Evolutionary conservation across 2,113 vertebrate genomes (phyloP).

Genomic region (Xiphophorus hellerii): DNA sequence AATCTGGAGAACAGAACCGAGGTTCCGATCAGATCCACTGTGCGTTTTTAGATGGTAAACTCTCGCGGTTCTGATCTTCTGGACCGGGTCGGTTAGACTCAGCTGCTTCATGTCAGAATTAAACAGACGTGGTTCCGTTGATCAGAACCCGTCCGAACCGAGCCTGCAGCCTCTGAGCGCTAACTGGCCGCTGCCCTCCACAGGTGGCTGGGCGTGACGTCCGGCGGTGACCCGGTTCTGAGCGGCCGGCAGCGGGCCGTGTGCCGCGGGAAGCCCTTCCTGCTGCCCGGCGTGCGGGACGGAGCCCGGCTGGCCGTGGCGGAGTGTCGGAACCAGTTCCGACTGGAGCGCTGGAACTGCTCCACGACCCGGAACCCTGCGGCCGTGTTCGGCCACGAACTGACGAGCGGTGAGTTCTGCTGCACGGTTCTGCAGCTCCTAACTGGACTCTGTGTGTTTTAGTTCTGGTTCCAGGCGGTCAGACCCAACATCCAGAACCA

Average conservation of each 20-base stretch:
- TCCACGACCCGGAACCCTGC: slow-evolving; percentile 59
- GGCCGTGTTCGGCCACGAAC: slow-evolving; percentile 83
- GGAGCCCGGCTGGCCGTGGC: slow-evolving; percentile 88
- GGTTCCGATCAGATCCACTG: background rate
- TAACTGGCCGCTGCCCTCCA: background rate
- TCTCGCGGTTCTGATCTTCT: too few relatives aligned
- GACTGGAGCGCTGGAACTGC: slow-evolving; percentile 95
- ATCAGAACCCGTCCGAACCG: too few relatives aligned
- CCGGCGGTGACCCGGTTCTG: slow-evolving; percentile 80
- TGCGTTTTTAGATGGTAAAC: too few relatives aligned
- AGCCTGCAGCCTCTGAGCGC: background rate
- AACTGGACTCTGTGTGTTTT: background rate
- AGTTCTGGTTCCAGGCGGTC: background rate
- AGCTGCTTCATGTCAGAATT: too few relatives aligned
- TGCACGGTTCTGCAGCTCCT: background rate
- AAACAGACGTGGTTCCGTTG: too few relatives aligned
- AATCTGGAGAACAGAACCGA: background rate
- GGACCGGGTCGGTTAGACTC: too few relatives aligned
- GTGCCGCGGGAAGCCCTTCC: slow-evolving; percentile 86
- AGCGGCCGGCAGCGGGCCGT: slow-evolving; percentile 86
- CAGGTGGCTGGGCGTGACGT: slow-evolving; percentile 91
- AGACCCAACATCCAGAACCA: too few relatives aligned
- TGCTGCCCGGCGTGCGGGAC: slow-evolving; percentile 88
- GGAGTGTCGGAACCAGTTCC: slow-evolving; percentile 92
- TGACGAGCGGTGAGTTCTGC: slow-evolving; percentile 85